Evolutionary conservation across 2,888 invertebrate genomes (phyloP), one percentile per base, ranked within the genome.

Genomic region (Cyrtodaria siliqua): DNA sequence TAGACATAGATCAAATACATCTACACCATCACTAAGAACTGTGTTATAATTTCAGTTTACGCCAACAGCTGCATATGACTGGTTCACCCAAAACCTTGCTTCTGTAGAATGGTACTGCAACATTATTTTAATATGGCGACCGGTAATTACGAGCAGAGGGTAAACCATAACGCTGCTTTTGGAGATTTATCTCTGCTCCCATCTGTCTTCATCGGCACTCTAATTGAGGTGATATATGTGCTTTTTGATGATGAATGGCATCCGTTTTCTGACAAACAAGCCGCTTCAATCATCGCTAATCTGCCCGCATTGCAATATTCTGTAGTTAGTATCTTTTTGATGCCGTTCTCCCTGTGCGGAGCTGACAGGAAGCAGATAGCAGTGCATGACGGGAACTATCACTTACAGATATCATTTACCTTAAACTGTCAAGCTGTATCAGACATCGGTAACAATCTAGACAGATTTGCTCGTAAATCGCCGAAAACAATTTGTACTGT

Each of bases 151-250:
- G 14, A 6, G 18, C 18, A n/a, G n/a, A 33, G 33, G 12, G 12
- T 33, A 33, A 33, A 33, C 33, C 33, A 33, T 33, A 33, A 33
- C 12, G 33, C 33, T 33, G 33, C 33, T 8, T 33, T 8, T 33
- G 12, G 33, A 4, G 33, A 33, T 33, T 33, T 33, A 33, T 33
- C 33, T 33, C 33, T 33, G 33, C 33, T 24, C 49, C 29, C 70
- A 75, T 75, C 81, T 78, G 81, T 78, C 81, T 78, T 75, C 78
- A 75, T 64, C 71, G 81, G 56, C 72, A 61, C 75, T 24, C 78
- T 81, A 81, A 81, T 81, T 81, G 81, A 74, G 68, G 69, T 81
- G 81, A 81, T 81, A 57, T 81, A 81, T 81, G 74, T 61, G 61
- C 59, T 49, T 53, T 12, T 50, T 61, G 72, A 72, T 81, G 81